Evolutionary conservation across 1,140 invertebrate species (phyloP), one percentile per base, ranked within the genome.

Genomic region (Ceratosolen fusciceps): DNA sequence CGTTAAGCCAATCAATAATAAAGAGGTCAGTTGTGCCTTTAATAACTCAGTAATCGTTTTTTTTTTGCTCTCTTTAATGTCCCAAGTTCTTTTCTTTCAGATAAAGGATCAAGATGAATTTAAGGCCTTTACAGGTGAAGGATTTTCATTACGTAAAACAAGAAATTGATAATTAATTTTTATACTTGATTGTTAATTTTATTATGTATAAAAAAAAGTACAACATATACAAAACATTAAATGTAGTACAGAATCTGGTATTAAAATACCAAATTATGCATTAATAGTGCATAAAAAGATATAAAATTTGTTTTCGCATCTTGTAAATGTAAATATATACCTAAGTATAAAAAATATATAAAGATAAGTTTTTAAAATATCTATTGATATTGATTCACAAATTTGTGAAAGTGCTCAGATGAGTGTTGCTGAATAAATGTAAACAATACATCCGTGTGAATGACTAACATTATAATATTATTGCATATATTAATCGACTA

Each of bases 121-220:
- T 84, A 91, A 93, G 81, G 91, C 92, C 79, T 94, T 94, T 87
- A 92, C 89, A 43, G 94, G 94, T 54, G 89, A 93, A 86, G 94
- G 93, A 7, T 92, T 91, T 75, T 92, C 92, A 14, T 89, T 93
- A 80, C 90, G 92, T 70, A 91, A 91, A 82, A 86, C 90, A 39
- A 91, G 87, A 81, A 92, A 91, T 81, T 91, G 87, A 88, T 83
- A 83, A 80, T 47, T 70, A 62, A 29, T 52, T 19, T 58, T 67
- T 62, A 12, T 70, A 31, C 1, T 47, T 65, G 29, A 68, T 68
- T 3, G n/a, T 82, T 77, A 74, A 56, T 76, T 80, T 80, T 76
- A 80, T 80, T 76, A 80, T 37, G n/a, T n/a, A n/a, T n/a, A n/a
- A 47, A 76, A 79, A 77, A 77, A 74, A 47, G 74, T 65, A 77